Percentiles rank a stretch among this genome's conserved stretches.
Conservation (phyloP, 2,797 vertebrate species). For the Gila robusta region DNA sequence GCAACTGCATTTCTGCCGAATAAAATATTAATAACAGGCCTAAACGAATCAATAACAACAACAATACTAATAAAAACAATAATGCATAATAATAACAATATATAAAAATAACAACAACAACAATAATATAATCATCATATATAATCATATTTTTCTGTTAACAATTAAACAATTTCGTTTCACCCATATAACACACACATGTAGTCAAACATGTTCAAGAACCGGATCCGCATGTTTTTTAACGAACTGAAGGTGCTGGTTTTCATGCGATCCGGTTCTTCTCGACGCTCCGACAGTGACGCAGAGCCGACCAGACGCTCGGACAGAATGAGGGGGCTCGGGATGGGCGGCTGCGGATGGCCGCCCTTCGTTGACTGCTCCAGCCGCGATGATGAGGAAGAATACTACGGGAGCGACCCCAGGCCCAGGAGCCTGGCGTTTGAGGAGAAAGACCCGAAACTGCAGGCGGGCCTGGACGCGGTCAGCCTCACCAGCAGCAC, state of each 20-base stretch:
- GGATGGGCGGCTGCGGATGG: slow-evolving; percentile 92
- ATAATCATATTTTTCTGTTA: slow-evolving; percentile 3
- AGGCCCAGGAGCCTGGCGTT: slow-evolving; percentile 86
- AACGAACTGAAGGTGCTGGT: slow-evolving; percentile 96
- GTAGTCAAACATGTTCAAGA: slow-evolving; percentile 93
- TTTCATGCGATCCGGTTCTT: slow-evolving; percentile 90
- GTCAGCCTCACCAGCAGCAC: slow-evolving; percentile 90
- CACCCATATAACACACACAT: slow-evolving; percentile 55
- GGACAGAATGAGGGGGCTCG: slow-evolving; percentile 79
- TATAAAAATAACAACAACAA: slow-evolving; percentile 36
- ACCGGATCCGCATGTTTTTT: slow-evolving; percentile 97
- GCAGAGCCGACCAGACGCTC: slow-evolving; percentile 76
- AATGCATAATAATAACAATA: slow-evolving; percentile 27
- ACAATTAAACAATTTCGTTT: slow-evolving; percentile 50
- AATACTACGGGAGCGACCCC: slow-evolving; percentile 89
- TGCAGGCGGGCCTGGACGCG: slow-evolving; percentile 85
- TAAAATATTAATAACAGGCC: slow-evolving; percentile 47
- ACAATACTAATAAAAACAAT: slow-evolving; percentile 7
- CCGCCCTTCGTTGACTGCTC: slow-evolving; percentile 90
- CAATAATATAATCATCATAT: slow-evolving; percentile 24
- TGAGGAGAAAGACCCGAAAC: slow-evolving; percentile 86
- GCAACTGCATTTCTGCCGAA: slow-evolving; percentile 42
- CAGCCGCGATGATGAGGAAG: slow-evolving; percentile 89
- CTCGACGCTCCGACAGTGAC: slow-evolving; percentile 86
- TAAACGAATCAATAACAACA: slow-evolving; percentile 30